These are phyloP conservation scores for Echeneis naucrates DNA, from an alignment of 2,797 vertebrate species.

Conservation along the genomic window DNA sequence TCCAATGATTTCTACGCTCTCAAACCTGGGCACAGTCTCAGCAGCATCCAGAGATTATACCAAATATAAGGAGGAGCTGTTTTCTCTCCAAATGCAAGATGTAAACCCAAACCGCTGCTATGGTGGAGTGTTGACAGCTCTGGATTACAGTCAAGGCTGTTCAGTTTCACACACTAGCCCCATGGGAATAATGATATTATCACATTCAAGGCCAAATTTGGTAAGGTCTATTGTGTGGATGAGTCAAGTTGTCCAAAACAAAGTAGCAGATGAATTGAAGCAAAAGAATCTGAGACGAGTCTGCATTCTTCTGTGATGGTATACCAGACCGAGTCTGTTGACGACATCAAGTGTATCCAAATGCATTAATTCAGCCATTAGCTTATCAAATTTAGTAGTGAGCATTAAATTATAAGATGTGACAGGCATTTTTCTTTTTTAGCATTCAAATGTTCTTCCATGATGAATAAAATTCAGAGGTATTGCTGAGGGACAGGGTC, in stretches of 20 bases:
- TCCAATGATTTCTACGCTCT: conserved; percentile 68
- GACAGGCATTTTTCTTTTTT: conserved; percentile 21
- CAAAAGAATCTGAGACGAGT: conserved; percentile 67
- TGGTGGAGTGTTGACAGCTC: conserved; percentile 72
- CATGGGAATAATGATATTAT: conserved; percentile 71
- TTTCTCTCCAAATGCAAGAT: conserved; percentile 48
- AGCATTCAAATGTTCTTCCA: conserved; percentile 24
- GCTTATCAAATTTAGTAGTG: conserved; percentile 41
- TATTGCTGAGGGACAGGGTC: conserved; percentile 16
- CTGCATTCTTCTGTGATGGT: conserved; percentile 57
- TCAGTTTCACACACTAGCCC: conserved; percentile 50
- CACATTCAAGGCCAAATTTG: conserved; percentile 67
- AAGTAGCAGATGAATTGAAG: conserved; percentile 65
- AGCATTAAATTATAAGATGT: conserved; percentile 48
- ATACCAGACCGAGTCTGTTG: conserved; percentile 58
- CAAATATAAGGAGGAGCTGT: conserved; percentile 76
- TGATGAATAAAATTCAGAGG: conserved; percentile 18
- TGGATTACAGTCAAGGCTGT: conserved; percentile 69
- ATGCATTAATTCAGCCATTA: conserved; percentile 39
- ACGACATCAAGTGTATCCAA: conserved; percentile 32
- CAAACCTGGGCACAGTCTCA: conserved; percentile 75
- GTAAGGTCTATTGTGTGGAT: conserved; percentile 66
- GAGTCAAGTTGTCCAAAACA: conserved; percentile 65
- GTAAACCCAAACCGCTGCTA: conserved; percentile 72
- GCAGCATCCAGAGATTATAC: conserved; percentile 79